These are phyloP conservation scores for Calameuta idolon DNA, from an alignment of 2,888 invertebrate species.

Conservation along the genomic window DNA sequence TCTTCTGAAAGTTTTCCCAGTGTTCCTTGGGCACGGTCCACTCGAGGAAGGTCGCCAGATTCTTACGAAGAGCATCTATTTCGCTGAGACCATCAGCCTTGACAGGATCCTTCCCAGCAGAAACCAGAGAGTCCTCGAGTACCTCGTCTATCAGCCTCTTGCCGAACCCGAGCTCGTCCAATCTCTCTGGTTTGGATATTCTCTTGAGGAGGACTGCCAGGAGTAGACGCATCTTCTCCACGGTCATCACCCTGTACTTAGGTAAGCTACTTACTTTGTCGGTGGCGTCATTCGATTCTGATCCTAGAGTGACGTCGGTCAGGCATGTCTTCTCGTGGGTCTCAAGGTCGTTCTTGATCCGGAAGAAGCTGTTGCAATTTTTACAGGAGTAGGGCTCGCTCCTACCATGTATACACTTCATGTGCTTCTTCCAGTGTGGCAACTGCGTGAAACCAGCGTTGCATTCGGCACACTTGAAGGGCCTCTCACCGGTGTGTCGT, in stretches of 20 bases:
- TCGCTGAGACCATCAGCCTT: conserved; percentile 71
- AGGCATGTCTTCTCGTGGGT: conserved; percentile 70
- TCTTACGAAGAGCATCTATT: conserved; percentile 76
- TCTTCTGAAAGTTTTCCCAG: conserved; percentile 80
- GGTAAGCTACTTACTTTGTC: conserved; percentile 49
- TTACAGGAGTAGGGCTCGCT: conserved; percentile 82
- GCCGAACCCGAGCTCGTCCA: conserved; percentile 83
- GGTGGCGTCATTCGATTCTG: conserved; percentile 16
- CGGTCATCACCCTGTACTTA: conserved; percentile 71
- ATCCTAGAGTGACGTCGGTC: background rate
- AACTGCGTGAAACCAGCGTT: conserved; percentile 83
- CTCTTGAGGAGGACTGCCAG: conserved; percentile 85
- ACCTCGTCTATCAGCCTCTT: conserved; percentile 84
- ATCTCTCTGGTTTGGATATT: conserved; percentile 83
- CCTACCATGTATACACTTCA: conserved; percentile 86
- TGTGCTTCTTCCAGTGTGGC: conserved; percentile 89
- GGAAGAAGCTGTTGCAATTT: conserved; percentile 80
- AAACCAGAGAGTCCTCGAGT: conserved; percentile 80
- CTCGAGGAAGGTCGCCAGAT: conserved; percentile 82
- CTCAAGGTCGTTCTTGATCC: conserved; percentile 80
- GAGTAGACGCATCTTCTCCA: conserved; percentile 82
- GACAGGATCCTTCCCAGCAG: conserved; percentile 78
- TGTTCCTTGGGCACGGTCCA: conserved; percentile 85
- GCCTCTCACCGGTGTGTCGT: conserved; percentile 88
- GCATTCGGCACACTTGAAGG: conserved; percentile 76